Conservation (phyloP, 2,113 vertebrate genomes). For the Lynx canadensis region DNA sequence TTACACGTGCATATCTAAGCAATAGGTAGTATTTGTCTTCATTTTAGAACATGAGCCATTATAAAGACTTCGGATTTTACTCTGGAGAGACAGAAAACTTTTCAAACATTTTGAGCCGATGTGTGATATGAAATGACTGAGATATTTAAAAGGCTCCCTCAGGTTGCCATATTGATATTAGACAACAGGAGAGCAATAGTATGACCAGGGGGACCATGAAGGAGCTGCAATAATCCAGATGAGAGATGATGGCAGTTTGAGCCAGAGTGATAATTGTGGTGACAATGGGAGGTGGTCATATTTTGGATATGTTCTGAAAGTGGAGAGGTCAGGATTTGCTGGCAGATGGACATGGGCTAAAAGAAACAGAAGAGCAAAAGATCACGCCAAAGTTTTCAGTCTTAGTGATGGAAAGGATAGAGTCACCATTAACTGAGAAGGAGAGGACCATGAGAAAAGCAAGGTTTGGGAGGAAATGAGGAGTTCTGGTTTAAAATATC, state of each 20-base stretch:
- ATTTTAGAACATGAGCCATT: neutral
- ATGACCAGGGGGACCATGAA: neutral
- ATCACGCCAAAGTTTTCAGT: neutral
- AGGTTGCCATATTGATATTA: neutral
- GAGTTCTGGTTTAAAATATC: neutral
- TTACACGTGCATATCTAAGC: neutral
- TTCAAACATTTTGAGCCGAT: neutral
- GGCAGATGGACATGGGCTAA: neutral
- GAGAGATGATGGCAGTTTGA: neutral
- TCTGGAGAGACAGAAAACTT: neutral
- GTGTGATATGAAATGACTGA: neutral
- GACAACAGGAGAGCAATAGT: neutral
- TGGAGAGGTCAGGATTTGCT: neutral
- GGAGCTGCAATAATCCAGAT: neutral
- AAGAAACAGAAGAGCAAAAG: neutral
- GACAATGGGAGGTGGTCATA: neutral
- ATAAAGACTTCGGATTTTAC: neutral
- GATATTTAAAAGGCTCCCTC: neutral
- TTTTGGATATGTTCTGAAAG: neutral
- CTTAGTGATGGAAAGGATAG: neutral
- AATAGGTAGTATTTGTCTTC: neutral
- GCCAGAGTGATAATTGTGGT: neutral
- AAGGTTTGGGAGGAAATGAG: neutral
- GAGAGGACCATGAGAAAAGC: neutral
- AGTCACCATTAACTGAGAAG: neutral